Base-by-base conservation (phyloP, 2,113 vertebrate genomes). In the Peucedramus taeniatus region DNA sequence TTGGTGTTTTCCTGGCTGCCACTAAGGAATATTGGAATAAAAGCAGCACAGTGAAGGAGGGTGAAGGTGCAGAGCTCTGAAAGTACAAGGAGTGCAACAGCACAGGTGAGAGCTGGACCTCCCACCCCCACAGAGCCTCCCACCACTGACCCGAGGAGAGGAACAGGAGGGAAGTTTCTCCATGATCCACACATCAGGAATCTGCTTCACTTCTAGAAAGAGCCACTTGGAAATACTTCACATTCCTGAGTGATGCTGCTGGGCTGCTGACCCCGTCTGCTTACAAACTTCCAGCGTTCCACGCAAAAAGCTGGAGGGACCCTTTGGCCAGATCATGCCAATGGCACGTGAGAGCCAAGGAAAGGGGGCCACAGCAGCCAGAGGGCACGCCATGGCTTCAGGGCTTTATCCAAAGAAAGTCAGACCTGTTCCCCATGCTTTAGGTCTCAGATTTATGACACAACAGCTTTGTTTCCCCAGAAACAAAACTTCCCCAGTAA, bases 371-470 rank as follows among this genome's bases (percentile, higher is more conserved):
- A 77, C 14, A 33, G 53, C 57, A 63, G 56, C n/a, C 68, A 76
- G 63, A 76, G 45, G 53, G 45, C 44, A 82, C 5, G 3, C 24
- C 20, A 39, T 10, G 51, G 91, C 53, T 76, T 6, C 51, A n/a
- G 69, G 59, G 50, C 83, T 91, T 97, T 91, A 64, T 22, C 93
- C 92, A 96, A 93, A 83, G 63, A 92, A 94, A 93, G 84, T 20
- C 59, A 93, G 75, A 88, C 26, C 79, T 9, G 1, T 6, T 90
- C 66, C 56, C 79, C 14, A 31, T 3, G 51, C 50, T 70, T 56
- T n/a, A 77, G 64, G 28, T 31, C 87, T 66, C 23, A 37, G 65
- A 93, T 68, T 94, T 91, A 77, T 40, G 80, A 81, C 21, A 86
- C 60, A 94, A 71, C 47, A 81, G 45, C 47, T 71, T 90, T 17